Evolutionary conservation across 2,888 invertebrate species (phyloP).

Genomic region (Orchesella flavescens): DNA sequence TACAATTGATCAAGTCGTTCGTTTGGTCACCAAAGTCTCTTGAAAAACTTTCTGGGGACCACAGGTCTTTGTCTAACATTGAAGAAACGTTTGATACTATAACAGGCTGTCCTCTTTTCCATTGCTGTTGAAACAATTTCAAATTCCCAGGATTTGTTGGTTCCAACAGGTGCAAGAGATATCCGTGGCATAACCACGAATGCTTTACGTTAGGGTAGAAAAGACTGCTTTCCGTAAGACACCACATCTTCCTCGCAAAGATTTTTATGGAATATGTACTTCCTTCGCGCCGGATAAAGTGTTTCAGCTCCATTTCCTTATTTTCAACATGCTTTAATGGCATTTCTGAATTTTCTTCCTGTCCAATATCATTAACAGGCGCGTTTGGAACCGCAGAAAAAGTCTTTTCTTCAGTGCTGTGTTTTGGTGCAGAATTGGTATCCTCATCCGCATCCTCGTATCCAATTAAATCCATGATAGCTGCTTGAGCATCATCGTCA

Average conservation of each 20-base stretch:
- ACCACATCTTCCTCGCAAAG: constrained; percentile 12
- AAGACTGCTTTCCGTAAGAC: constrained; percentile 77
- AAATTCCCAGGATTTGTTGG: constrained; percentile 85
- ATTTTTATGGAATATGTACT: constrained; percentile 23
- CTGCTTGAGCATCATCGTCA: not conserved
- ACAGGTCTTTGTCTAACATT: constrained; percentile 84
- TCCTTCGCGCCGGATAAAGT: constrained; percentile 79
- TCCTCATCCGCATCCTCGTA: not conserved
- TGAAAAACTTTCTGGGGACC: constrained; percentile 93
- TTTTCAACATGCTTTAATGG: constrained; percentile 73
- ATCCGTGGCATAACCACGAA: constrained; percentile 94
- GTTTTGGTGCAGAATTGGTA: too few species aligned
- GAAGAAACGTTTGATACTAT: constrained; percentile 91
- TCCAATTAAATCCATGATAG: too few species aligned
- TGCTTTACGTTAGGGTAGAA: constrained; percentile 93
- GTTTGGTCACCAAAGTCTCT: constrained; percentile 93
- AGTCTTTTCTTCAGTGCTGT: too few species aligned
- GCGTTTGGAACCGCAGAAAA: too few species aligned
- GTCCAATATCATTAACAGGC: not conserved
- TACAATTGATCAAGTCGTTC: constrained; percentile 94
- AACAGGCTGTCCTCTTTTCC: constrained; percentile 91
- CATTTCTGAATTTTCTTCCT: not conserved
- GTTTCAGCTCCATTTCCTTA: constrained; percentile 77
- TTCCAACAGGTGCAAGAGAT: constrained; percentile 88
- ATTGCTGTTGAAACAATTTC: constrained; percentile 82